These are phyloP conservation scores for Sebastes oblongus DNA, from an alignment of 2,797 vertebrate genomes.

Conservation along the genomic window DNA sequence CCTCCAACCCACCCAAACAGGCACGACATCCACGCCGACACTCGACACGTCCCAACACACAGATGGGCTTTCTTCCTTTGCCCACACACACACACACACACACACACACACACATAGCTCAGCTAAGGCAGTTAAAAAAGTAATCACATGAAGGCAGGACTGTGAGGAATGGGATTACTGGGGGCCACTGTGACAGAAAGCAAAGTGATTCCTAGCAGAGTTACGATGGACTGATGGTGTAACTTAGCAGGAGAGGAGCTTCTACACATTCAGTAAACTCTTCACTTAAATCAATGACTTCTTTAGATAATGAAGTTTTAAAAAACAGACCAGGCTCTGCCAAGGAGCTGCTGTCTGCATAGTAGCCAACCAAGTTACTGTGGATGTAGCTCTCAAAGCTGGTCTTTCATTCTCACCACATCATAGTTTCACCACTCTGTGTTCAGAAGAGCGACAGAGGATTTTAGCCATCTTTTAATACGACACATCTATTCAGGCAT, in stretches of 20 bases:
- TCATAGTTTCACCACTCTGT: neutral
- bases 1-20: conserved; percentile 45
- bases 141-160: conserved; percentile 42
- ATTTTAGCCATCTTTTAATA: neutral
- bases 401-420: neutral
- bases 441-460: neutral
- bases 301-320: neutral
- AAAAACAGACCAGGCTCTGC: neutral
- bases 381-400: neutral
- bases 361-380: neutral
- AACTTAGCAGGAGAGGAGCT: neutral
- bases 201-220: neutral
- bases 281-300: neutral
- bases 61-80: conserved; percentile 21
- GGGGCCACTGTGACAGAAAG: conserved; percentile 4
- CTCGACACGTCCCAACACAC: conserved; percentile 28
- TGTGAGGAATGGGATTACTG: conserved; percentile 24
- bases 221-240: neutral
- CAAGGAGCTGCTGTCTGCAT: neutral
- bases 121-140: conserved; percentile 28
- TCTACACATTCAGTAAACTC: neutral
- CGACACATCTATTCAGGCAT: neutral
- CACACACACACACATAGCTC: conserved; percentile 7
- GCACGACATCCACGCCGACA: conserved; percentile 65
- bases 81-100: neutral